These are phyloP conservation scores for Microcebus lehilahytsara DNA, from an alignment of 2,113 vertebrate genomes.

Conservation along the genomic window DNA sequence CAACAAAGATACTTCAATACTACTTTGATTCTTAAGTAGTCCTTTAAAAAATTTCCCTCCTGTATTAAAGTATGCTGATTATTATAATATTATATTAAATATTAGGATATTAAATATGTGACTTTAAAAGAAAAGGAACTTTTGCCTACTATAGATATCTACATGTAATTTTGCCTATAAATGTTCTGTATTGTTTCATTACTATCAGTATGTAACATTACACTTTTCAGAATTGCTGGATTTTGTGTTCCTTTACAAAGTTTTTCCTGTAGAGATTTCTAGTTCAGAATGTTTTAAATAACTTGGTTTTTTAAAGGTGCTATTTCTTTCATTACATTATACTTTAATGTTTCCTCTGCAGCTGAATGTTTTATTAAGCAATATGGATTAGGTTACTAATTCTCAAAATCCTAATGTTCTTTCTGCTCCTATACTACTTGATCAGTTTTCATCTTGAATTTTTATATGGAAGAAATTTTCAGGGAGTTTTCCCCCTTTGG, in stretches of 20 bases:
- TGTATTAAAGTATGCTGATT: neutral
- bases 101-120: neutral
- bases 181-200: neutral
- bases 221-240: neutral
- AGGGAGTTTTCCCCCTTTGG: neutral
- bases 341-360: constrained; percentile 65
- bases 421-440: neutral
- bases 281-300: constrained; percentile 59
- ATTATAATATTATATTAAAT: no score
- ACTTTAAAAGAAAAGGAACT: neutral
- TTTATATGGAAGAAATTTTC: constrained; percentile 27
- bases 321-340: constrained; percentile 74
- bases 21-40: constrained; percentile 17
- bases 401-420: neutral
- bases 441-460: constrained; percentile 35
- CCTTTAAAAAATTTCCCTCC: neutral
- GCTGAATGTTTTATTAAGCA: constrained; percentile 55
- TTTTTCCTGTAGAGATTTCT: neutral
- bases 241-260: neutral
- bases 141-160: neutral
- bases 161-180: neutral
- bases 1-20: neutral
- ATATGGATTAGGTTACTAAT: neutral
- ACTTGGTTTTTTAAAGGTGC: constrained; percentile 79
- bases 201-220: neutral